Percentiles rank a stretch among this genome's conserved stretches.
Evolutionary conservation across 2,888 invertebrate species (phyloP).

Genomic region (Invenusta paracnida): DNA sequence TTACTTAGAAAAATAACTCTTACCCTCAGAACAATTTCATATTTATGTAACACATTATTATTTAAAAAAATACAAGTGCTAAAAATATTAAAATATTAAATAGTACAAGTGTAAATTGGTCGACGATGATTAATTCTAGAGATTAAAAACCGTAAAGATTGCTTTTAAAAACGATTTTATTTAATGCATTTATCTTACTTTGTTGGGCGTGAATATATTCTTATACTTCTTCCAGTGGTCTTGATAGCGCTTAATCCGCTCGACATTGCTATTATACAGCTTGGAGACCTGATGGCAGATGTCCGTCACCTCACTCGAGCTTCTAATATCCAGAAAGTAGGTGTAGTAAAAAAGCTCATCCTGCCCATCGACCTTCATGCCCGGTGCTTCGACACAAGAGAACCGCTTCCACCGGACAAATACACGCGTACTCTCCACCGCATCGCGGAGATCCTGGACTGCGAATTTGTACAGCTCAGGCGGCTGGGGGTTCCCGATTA

Average conservation of each 20-base stretch:
- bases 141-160: too few relatives aligned
- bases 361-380: slow-evolving; percentile 63
- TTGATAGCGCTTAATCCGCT: slow-evolving; percentile 68
- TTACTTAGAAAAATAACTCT: too few relatives aligned
- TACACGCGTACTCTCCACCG: slow-evolving; percentile 49
- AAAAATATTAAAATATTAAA: too few relatives aligned
- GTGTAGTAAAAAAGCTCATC: slow-evolving; percentile 69
- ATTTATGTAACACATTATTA: too few relatives aligned
- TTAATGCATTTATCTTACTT: slow-evolving; percentile 55
- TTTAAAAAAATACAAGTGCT: too few relatives aligned
- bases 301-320: slow-evolving; percentile 70
- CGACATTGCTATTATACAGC: slow-evolving; percentile 68
- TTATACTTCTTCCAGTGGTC: slow-evolving; percentile 62
- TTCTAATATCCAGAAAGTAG: slow-evolving; percentile 74
- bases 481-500: slow-evolving; percentile 42
- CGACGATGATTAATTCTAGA: too few relatives aligned
- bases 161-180: too few relatives aligned
- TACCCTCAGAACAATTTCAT: too few relatives aligned
- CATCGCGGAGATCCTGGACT: slow-evolving; percentile 43
- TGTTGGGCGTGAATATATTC: slow-evolving; percentile 59
- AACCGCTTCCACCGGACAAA: slow-evolving; percentile 81
- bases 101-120: too few relatives aligned
- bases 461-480: slow-evolving; percentile 42
- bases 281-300: slow-evolving; percentile 67
- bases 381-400: slow-evolving; percentile 72